phyloP scores from a whole-genome alignment of 2,113 vertebrate species.

The Carassius auratus region DNA sequence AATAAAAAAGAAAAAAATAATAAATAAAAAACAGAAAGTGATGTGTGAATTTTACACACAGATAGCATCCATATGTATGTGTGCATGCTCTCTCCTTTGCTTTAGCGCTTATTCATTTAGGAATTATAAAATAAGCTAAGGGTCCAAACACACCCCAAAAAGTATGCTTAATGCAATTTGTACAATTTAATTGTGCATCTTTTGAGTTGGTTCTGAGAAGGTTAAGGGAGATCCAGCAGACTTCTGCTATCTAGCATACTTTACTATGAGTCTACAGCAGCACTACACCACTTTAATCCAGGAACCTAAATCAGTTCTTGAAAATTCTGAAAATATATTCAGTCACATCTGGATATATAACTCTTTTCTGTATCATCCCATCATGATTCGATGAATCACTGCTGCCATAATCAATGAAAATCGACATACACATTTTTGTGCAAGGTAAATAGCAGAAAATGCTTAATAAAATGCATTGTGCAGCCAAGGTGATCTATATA shows the following conservation, averaged over 20 bases:
- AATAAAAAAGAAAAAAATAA: background rate
- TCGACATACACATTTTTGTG: background rate
- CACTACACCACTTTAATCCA: background rate
- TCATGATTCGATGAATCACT: background rate
- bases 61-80: background rate
- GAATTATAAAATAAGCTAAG: background rate
- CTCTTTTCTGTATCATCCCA: background rate
- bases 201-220: background rate
- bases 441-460: background rate
- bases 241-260: background rate
- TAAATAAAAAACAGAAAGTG: constrained; percentile 26
- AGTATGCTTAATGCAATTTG: background rate
- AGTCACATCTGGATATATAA: background rate
- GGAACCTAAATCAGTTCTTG: background rate
- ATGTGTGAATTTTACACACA: background rate
- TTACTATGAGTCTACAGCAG: background rate
- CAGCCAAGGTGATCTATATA: background rate
- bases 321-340: background rate
- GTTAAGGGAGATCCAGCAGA: background rate
- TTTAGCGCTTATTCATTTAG: background rate
- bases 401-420: background rate
- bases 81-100: background rate
- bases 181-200: background rate
- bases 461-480: background rate
- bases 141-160: background rate